Evolutionary conservation across 1,140 invertebrate genomes (phyloP).

Genomic region (Chironomus striatipennis): DNA sequence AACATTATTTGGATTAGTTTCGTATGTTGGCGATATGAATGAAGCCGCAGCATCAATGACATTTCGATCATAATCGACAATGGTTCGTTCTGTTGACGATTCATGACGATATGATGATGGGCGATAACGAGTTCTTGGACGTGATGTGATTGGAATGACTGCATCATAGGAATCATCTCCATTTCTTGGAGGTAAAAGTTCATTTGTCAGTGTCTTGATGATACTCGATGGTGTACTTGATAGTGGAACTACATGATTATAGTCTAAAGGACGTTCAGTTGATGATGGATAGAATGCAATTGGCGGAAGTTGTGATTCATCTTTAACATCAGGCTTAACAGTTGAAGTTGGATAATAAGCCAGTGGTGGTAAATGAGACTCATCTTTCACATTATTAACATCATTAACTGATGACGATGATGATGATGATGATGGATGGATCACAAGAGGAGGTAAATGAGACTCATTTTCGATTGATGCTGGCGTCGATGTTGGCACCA

Average conservation of each 20-base stretch:
- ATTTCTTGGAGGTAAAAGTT: slow-evolving; percentile 11
- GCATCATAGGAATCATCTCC: slow-evolving; percentile 5
- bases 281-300: slow-evolving; percentile 18
- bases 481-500: background rate
- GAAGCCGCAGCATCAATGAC: slow-evolving; percentile 24
- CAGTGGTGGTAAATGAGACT: background rate
- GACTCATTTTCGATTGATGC: background rate
- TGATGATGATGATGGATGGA: background rate
- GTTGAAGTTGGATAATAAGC: background rate
- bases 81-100: slow-evolving; percentile 21
- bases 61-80: background rate
- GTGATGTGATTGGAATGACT: slow-evolving; percentile 1
- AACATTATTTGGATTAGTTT: slow-evolving; percentile 26
- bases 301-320: slow-evolving; percentile 11
- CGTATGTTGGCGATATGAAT: slow-evolving; percentile 19
- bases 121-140: slow-evolving; percentile 26
- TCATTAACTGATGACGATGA: background rate
- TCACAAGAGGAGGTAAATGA: background rate
- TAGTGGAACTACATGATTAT: background rate
- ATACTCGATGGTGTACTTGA: background rate
- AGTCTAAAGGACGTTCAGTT: slow-evolving; percentile 1
- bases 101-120: slow-evolving; percentile 28
- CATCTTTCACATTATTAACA: background rate
- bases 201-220: slow-evolving; percentile 2
- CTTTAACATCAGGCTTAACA: background rate